phyloP scores from a whole-genome alignment of 2,113 vertebrate species.

The Neotragus pygmaeus region DNA sequence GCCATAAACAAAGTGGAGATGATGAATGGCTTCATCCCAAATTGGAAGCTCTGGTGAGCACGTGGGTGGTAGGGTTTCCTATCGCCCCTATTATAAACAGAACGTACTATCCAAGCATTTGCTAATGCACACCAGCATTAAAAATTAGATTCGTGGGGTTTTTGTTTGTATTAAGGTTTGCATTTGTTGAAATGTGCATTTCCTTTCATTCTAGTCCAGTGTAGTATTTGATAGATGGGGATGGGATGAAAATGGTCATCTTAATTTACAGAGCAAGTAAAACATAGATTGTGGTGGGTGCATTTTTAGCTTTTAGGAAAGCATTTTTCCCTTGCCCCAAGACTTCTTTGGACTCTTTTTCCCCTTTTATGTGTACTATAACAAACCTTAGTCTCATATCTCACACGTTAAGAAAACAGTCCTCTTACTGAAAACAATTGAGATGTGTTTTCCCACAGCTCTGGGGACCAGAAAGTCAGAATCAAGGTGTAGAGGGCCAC shows the following conservation, averaged over 20 bases:
- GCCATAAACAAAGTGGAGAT: conserved; percentile 22
- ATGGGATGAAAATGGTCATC: not conserved
- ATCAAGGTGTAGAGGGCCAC: not conserved
- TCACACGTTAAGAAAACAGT: not conserved
- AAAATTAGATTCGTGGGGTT: not conserved
- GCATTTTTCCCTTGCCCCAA: not conserved
- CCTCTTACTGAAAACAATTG: not conserved
- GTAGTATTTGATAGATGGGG: not conserved
- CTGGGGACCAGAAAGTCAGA: not conserved
- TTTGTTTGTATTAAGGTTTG: not conserved
- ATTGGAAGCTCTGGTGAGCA: not conserved
- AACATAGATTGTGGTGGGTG: not conserved
- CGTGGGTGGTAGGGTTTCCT: not conserved
- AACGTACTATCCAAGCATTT: not conserved
- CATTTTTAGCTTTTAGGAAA: not conserved
- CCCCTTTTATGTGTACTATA: not conserved
- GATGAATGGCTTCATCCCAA: not conserved
- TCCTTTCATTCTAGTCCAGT: not conserved
- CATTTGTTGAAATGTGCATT: not conserved
- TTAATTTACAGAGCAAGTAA: not conserved
- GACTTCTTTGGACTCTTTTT: not conserved
- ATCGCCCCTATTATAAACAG: conserved; percentile 2
- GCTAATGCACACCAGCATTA: not conserved
- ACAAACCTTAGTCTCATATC: not conserved
- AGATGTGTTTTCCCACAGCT: not conserved